These are phyloP conservation scores for Colletes gigas DNA, from an alignment of 1,140 invertebrate species.

Conservation along the genomic window DNA sequence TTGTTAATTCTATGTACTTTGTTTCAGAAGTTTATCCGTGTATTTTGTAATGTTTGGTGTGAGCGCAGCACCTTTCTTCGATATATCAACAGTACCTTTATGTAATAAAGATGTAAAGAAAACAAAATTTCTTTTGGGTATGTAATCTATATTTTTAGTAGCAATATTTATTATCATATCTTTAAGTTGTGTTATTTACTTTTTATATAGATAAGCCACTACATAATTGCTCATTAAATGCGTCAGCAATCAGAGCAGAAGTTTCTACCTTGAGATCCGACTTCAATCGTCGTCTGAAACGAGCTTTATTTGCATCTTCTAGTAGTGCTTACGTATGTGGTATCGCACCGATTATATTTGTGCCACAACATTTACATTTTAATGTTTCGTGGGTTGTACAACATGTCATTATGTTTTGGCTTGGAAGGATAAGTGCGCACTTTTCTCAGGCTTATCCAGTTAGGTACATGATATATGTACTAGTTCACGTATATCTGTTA, in stretches of 20 bases:
- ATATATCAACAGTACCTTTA: conserved; percentile 81
- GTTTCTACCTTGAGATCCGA: conserved; percentile 91
- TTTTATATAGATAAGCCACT: conserved; percentile 81
- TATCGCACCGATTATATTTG: conserved; percentile 90
- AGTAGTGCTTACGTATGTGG: conserved; percentile 95
- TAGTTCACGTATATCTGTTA: not conserved
- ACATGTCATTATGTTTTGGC: conserved; percentile 91
- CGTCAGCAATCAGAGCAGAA: conserved; percentile 89
- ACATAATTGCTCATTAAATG: conserved; percentile 87
- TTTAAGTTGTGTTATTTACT: conserved; percentile 4
- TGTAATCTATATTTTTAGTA: conserved; percentile 2
- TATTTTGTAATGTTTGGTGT: conserved; percentile 93
- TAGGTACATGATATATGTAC: conserved; percentile 70
- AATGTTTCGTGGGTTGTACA: conserved; percentile 92
- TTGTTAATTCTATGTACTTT: conserved; percentile 55
- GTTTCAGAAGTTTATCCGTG: conserved; percentile 86
- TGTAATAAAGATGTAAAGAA: conserved; percentile 76
- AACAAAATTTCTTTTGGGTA: conserved; percentile 75
- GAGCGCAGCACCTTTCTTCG: conserved; percentile 86
- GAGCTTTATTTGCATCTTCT: conserved; percentile 94
- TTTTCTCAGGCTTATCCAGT: conserved; percentile 89
- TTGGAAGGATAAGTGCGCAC: conserved; percentile 91
- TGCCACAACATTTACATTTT: conserved; percentile 91
- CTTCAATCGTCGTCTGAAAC: conserved; percentile 94
- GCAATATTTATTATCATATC: not conserved